phyloP scores from a whole-genome alignment of 2,797 vertebrate genomes.

The Peromyscus attwateri region DNA sequence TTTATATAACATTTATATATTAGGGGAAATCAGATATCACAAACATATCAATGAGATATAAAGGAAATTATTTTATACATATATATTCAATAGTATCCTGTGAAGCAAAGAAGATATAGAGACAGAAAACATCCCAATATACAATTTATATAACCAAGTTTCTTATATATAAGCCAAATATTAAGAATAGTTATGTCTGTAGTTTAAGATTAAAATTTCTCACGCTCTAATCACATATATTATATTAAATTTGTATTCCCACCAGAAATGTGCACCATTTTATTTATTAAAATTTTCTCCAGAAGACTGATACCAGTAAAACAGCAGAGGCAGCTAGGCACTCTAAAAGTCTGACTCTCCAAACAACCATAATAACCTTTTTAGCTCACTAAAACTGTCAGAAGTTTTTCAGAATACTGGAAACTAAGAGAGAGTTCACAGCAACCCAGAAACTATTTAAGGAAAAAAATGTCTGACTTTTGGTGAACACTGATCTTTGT shows the following conservation, averaged over 20 bases:
- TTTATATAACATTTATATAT: background rate
- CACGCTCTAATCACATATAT: background rate
- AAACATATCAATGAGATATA: background rate
- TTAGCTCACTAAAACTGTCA: background rate
- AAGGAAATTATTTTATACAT: background rate
- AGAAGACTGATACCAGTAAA: background rate
- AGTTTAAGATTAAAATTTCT: background rate
- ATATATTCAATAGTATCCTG: background rate
- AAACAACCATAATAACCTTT: background rate
- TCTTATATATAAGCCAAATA: background rate
- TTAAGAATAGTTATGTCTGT: background rate
- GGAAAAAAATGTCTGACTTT: background rate
- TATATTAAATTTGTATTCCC: background rate
- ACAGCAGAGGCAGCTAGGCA: background rate
- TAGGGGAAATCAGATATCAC: background rate
- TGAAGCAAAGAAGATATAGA: background rate
- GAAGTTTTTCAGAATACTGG: background rate
- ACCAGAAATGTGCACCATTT: background rate
- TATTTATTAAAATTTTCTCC: slow-evolving; percentile 11
- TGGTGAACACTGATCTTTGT: background rate
- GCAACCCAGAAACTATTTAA: background rate
- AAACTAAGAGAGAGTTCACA: background rate
- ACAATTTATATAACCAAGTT: background rate
- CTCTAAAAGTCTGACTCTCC: background rate
- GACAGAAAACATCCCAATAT: background rate